These are phyloP conservation scores for Dendrolimus punctatus DNA, from an alignment of 1,140 invertebrate species.

Conservation along the genomic window DNA sequence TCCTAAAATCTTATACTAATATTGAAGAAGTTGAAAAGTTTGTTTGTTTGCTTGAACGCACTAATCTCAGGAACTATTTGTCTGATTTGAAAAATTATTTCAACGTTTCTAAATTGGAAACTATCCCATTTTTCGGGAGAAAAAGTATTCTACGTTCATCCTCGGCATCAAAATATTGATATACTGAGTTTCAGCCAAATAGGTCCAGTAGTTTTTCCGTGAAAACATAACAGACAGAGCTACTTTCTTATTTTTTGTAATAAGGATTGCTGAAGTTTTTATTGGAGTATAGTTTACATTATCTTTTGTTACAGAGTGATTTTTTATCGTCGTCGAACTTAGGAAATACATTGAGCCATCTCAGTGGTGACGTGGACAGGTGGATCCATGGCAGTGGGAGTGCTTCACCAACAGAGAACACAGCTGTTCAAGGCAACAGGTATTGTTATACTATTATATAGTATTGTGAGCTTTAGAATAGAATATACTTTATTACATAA, in stretches of 20 bases:
- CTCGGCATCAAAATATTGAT: too few relatives aligned
- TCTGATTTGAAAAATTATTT: too few relatives aligned
- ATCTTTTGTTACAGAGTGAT: not conserved
- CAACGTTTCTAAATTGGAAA: too few relatives aligned
- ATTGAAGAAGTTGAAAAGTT: too few relatives aligned
- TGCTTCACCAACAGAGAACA: constrained; percentile 11
- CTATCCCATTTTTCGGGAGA: too few relatives aligned
- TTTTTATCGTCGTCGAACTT: constrained; percentile 21
- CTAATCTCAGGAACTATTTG: too few relatives aligned
- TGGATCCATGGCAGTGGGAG: constrained; percentile 22
- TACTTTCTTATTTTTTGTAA: not conserved
- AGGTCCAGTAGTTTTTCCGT: not conserved
- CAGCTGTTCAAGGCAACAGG: constrained; percentile 29
- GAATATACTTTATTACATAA: too few relatives aligned
- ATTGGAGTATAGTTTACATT: not conserved
- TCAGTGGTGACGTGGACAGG: constrained; percentile 32
- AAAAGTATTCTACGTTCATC: too few relatives aligned
- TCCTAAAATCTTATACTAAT: too few relatives aligned
- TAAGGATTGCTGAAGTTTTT: not conserved
- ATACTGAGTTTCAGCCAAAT: too few relatives aligned
- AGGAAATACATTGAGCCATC: constrained; percentile 22
- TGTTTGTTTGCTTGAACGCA: too few relatives aligned
- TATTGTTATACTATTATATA: constrained; percentile 11
- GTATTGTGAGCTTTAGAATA: too few relatives aligned
- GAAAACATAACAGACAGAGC: not conserved